These are phyloP conservation scores for Periparus ater DNA, from an alignment of 2,797 vertebrate species.

Conservation along the genomic window DNA sequence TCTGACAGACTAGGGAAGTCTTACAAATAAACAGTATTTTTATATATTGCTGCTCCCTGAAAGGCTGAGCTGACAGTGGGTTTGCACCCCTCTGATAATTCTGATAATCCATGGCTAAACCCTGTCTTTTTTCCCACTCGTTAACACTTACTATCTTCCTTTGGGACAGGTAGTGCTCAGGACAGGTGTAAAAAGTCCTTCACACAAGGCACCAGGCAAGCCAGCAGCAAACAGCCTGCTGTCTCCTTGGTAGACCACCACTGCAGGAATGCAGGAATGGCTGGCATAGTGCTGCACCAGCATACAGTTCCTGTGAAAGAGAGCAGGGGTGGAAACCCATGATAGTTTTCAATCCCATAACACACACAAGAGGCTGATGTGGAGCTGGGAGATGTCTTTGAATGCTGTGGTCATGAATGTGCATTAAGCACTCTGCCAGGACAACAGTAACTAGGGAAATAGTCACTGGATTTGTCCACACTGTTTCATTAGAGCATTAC, in stretches of 20 bases:
- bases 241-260: neutral
- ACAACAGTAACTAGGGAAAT: neutral
- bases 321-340: neutral
- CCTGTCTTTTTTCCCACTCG: neutral
- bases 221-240: neutral
- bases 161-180: neutral
- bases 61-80: neutral
- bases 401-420: neutral
- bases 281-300: rapidly evolving
- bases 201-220: neutral
- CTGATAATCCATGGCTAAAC: neutral
- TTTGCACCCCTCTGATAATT: neutral
- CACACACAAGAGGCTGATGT: neutral
- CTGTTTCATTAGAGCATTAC: neutral
- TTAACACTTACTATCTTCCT: neutral
- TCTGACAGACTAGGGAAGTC: neutral
- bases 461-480: neutral
- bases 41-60: neutral
- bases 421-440: neutral
- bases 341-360: neutral
- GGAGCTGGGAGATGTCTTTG: neutral
- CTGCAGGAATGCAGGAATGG: neutral
- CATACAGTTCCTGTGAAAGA: rapidly evolving
- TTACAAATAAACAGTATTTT: neutral
- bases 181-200: neutral